These are phyloP conservation scores for Coleophora flavipennella DNA, from an alignment of 2,888 invertebrate genomes.

Conservation along the genomic window DNA sequence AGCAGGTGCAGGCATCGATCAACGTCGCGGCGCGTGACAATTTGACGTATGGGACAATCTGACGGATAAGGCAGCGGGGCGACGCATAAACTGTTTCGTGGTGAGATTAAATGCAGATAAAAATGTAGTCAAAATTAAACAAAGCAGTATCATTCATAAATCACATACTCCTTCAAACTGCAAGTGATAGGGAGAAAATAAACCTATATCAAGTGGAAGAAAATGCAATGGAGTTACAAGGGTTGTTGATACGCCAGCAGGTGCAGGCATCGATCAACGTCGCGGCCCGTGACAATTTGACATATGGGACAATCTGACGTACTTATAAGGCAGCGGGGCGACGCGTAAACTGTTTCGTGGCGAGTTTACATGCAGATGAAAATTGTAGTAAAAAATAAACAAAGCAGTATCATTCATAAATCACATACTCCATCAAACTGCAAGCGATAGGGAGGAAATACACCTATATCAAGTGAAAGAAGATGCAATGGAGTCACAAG, in stretches of 20 bases:
- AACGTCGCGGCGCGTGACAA: conserved; percentile 56
- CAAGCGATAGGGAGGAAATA: too few relatives aligned
- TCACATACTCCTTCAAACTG: conserved; percentile 27
- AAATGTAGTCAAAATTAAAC: too few relatives aligned
- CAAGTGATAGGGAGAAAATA: too few relatives aligned
- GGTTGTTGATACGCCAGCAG: conserved; percentile 44
- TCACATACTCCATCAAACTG: conserved; percentile 27
- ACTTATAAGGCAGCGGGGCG: conserved; percentile 48
- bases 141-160: conserved; percentile 29
- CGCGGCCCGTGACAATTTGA: conserved; percentile 58
- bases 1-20: conserved; percentile 66
- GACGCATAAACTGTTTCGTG: conserved; percentile 31
- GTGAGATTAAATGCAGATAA: conserved; percentile 30
- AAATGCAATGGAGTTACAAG: conserved; percentile 19
- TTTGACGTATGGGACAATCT: conserved; percentile 70
- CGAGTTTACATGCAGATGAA: conserved; percentile 30
- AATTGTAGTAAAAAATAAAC: too few relatives aligned
- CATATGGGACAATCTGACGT: conserved; percentile 65
- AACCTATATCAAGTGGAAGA: too few relatives aligned
- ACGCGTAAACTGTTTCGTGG: conserved; percentile 29
- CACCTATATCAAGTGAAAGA: too few relatives aligned
- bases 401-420: conserved; percentile 33
- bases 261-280: conserved; percentile 66
- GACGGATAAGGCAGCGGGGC: conserved; percentile 44
- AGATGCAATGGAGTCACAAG: conserved; percentile 19